Evolutionary conservation across 2,888 invertebrate genomes (phyloP), one percentile per base, ranked within the genome.

Genomic region (Tenthredo distinguenda): DNA sequence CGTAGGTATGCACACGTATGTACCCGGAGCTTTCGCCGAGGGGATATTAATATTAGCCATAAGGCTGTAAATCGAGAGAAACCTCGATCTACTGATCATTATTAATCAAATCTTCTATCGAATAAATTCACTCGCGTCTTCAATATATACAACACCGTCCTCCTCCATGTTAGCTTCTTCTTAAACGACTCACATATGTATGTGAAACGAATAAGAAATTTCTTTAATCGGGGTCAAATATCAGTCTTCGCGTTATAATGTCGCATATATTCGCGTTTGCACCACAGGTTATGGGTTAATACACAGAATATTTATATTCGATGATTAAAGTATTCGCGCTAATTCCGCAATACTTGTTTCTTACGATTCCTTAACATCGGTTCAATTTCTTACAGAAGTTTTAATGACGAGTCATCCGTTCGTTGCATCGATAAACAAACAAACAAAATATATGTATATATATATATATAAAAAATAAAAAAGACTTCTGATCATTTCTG

Each of bases 91-190:
- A 72, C 34, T 34, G 72, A 50, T 72, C 47, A 43, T 77, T 55
- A 55, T 77, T 77, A 77, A 77, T 50, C 50, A 55, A 55, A 55
- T 55, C n/a, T 55, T 55, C 55, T 7, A 55, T n/a, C 55, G 50
- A 50, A 18, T 50, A 50, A 50, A 50, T 50, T 50, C 50, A 50
- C 50, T 47, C 3, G 12, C 15, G 47, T 47, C 2, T 55, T 55
- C n/a, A 55, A 18, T 55, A 7, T n/a, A 55, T n/a, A 55, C n/a
- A 55, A 55, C 55, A 50, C 18, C 18, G 18, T 50, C 18, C 50
- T 50, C 18, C 18, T 50, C 50, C 50, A n/a, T 50, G 18, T 50
- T 47, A 15, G 12, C 47, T 15, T 47, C 47, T 47, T 47, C 47
- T 47, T 15, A 47, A 47, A 47, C 47, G 47, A 47, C 12, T 47